A percentile compares a stretch with the other conserved stretches of the same genome.
These are phyloP conservation scores for Diachasma alloeum DNA, from an alignment of 1,140 invertebrate genomes.

Conservation along the genomic window DNA sequence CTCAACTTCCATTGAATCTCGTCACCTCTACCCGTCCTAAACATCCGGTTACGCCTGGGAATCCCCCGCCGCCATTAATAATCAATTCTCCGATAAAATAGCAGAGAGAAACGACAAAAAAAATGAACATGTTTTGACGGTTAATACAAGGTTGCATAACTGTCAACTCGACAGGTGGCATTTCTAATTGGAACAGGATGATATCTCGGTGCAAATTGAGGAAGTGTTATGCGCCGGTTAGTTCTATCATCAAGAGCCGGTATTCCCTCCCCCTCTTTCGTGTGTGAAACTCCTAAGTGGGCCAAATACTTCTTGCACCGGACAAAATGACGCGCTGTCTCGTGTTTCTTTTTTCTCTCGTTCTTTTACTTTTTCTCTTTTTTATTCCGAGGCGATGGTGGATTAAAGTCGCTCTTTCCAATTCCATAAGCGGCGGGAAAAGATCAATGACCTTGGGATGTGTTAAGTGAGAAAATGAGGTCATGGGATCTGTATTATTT, in stretches of 20 bases:
- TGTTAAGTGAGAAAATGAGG: background rate
- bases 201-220: conserved; percentile 26
- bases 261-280: background rate
- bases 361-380: background rate
- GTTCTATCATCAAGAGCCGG: background rate
- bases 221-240: conserved; percentile 28
- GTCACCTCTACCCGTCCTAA: background rate
- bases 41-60: background rate
- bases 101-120: background rate
- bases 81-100: background rate
- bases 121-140: background rate
- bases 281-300: background rate
- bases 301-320: background rate
- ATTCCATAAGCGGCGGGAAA: conserved; percentile 1
- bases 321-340: background rate
- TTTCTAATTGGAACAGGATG: conserved; percentile 14
- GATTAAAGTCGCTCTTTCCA: conserved; percentile 2
- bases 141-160: conserved; percentile 2
- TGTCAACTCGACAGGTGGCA: background rate
- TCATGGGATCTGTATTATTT: conserved; percentile 6
- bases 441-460: background rate
- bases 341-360: background rate
- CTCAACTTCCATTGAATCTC: background rate
- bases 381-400: background rate
- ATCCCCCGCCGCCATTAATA: background rate